Evolutionary conservation across 1,140 invertebrate genomes (phyloP), one percentile per base, ranked within the genome.

Genomic region (Coboldia fuscipes): DNA sequence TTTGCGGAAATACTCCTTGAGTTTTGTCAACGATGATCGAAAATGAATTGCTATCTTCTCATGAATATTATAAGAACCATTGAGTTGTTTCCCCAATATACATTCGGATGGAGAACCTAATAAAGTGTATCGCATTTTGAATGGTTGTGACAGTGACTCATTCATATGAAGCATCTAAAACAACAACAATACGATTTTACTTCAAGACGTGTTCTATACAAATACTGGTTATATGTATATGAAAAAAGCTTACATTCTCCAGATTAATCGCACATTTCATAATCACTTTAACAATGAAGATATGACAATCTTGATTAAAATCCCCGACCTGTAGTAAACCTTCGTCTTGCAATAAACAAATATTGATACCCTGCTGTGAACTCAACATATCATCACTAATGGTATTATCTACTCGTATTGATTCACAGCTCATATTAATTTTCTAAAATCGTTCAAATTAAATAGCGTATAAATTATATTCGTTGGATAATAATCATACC

Each of bases 1-100:
- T 7, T 23, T 3, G 1, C 27, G 12, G n/a, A 37, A 37, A 28
- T 37, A 37, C 18, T 37, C 30, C n/a, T 22, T 15, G 8, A 37
- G 20, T 3, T 10, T 21, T 24, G 16, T 19, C 15, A 37, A 12
- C 5, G 36, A 37, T 2, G 30, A 27, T 24, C 36, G 4, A 10
- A 37, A 37, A 12, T 37, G 30, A 4, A 37, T 37, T 7, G 36
- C 17, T 3, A 37, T 33, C 18, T 32, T 31, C 19, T 37, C 36
- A 10, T 37, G 35, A 23, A 36, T 31, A 8, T 16, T 12, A 17
- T 22, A 21, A 21, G 17, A 15, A n/a, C 29, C 27, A 21, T 36
- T 24, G 14, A 16, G 13, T 17, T 26, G 22, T 10, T 12, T 15
- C 5, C 13, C 15, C 21, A 30, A 18, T n/a, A n/a, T 27, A 8